These are phyloP conservation scores for Tokudaia tokunoshimensis DNA, from an alignment of 2,797 vertebrate species.

Conservation along the genomic window DNA sequence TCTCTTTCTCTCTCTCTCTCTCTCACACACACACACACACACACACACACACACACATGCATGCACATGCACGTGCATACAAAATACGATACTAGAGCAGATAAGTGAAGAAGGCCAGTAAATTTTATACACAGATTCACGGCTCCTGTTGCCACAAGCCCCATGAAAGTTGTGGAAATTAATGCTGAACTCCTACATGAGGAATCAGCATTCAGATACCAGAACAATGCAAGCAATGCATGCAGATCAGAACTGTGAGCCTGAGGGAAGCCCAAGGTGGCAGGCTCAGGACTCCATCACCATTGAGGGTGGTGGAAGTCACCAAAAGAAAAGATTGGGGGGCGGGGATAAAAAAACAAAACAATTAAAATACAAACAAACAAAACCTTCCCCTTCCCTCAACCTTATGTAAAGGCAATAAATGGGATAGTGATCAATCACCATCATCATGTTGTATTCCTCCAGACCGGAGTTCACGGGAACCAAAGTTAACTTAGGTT, in stretches of 20 bases:
- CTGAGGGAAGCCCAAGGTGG: slow-evolving; percentile 88
- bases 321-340: slow-evolving; percentile 55
- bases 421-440: slow-evolving; percentile 72
- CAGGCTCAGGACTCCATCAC: slow-evolving; percentile 86
- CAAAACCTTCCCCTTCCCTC: slow-evolving; percentile 14
- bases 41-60: no score
- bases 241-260: slow-evolving; percentile 91
- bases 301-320: slow-evolving; percentile 83
- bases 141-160: slow-evolving; percentile 90
- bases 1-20: no score
- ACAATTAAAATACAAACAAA: neutral
- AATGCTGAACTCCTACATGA: slow-evolving; percentile 88
- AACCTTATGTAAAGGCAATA: slow-evolving; percentile 53
- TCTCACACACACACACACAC: no score
- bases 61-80: slow-evolving; percentile 87
- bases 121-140: slow-evolving; percentile 91
- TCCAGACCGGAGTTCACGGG: slow-evolving; percentile 81
- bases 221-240: slow-evolving; percentile 90
- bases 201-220: slow-evolving; percentile 88
- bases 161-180: slow-evolving; percentile 88
- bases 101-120: slow-evolving; percentile 91
- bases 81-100: slow-evolving; percentile 92
- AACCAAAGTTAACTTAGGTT: slow-evolving; percentile 76
- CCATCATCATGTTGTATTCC: slow-evolving; percentile 69
- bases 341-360: neutral